Evolutionary conservation across 1,140 invertebrate species (phyloP), one percentile per base, ranked within the genome.

Genomic region (Drosophila athabasca): DNA sequence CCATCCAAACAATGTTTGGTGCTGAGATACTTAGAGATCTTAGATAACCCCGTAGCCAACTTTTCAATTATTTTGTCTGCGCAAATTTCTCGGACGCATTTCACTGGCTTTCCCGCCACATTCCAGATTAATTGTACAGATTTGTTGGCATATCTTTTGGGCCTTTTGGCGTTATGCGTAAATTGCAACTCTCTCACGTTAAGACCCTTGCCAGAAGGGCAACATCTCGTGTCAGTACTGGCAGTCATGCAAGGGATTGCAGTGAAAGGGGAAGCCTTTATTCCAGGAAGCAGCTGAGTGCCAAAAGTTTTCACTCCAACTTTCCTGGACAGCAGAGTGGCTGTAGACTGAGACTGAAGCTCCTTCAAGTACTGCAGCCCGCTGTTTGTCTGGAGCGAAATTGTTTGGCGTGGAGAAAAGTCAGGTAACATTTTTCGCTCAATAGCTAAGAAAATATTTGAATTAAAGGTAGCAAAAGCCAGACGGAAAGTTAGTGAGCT

Each of bases 221-320:
- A 7, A 9, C 24, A 39, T 13, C 22, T 50, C 41, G 39, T 53
- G 60, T 53, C 71, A 58, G 52, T 54, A 53, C 59, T 19, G 0
- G 17, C 17, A 19, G 17, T 0, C 17, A 19, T 19, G 17, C 17
- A 19, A 19, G 17, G 17, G 17, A 19, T 45, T 73, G n/a, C 50
- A n/a, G 19, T 26, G 44, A 49, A 54, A 49, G 41, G 11, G 31
- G 44, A 61, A 55, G 35, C 53, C 41, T 11, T 31, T 31, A 26
- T 52, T 74, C 22, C 26, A 65, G 43, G 53, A 52, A 58, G 71
- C 53, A 74, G 70, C 71, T 74, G 70, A 73, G 71, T 74, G 71
- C 71, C 70, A 58, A 59, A 74, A 74, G 35, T 74, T 74, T 74
- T 11, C 15, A 35, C 52, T 65, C n/a, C n/a, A 74, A 64, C 70